A percentile compares a stretch with the other conserved stretches of the same genome.
Conservation (phyloP, 2,797 vertebrate genomes). For the Xyrichtys novacula region DNA sequence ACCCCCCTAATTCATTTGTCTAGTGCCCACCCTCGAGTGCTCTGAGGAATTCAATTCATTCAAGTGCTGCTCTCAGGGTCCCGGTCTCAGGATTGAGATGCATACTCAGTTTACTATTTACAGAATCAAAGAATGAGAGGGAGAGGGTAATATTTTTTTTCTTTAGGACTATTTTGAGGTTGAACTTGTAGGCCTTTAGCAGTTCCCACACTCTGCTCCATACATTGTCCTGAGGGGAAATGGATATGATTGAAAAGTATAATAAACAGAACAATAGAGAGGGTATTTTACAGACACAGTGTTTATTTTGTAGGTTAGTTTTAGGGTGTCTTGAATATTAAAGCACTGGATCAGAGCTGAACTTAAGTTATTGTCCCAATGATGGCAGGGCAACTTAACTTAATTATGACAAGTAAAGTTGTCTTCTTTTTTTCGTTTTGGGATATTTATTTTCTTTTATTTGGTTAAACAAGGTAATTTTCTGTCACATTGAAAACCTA, state of each 20-base stretch:
- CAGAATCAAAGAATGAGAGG: conserved; percentile 81
- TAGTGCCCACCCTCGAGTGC: conserved; percentile 66
- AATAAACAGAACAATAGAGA: conserved; percentile 63
- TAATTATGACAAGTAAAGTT: conserved; percentile 6
- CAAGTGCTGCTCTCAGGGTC: conserved; percentile 77
- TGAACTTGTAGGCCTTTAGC: conserved; percentile 57
- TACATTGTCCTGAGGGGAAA: conserved; percentile 49
- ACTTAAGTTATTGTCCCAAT: conserved; percentile 6
- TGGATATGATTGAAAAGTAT: conserved; percentile 48
- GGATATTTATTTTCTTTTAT: conserved; percentile 20
- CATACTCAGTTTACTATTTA: conserved; percentile 80
- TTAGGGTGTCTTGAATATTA: conserved; percentile 5
- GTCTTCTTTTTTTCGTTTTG: conserved; percentile 15
- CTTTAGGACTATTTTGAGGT: conserved; percentile 77
- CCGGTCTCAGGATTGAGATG: conserved; percentile 67
- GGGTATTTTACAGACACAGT: conserved; percentile 31
- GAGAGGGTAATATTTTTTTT: conserved; percentile 59
- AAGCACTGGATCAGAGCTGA: conserved; percentile 5
- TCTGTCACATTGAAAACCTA: no score
- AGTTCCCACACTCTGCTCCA: conserved; percentile 81
- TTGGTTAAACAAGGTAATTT: background rate
- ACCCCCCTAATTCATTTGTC: conserved; percentile 72
- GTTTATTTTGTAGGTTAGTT: conserved; percentile 19
- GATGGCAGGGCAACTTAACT: no score
- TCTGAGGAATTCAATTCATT: conserved; percentile 82